Base-by-base conservation (phyloP, 2,797 vertebrate species). In the Coccyzus lansbergi region DNA sequence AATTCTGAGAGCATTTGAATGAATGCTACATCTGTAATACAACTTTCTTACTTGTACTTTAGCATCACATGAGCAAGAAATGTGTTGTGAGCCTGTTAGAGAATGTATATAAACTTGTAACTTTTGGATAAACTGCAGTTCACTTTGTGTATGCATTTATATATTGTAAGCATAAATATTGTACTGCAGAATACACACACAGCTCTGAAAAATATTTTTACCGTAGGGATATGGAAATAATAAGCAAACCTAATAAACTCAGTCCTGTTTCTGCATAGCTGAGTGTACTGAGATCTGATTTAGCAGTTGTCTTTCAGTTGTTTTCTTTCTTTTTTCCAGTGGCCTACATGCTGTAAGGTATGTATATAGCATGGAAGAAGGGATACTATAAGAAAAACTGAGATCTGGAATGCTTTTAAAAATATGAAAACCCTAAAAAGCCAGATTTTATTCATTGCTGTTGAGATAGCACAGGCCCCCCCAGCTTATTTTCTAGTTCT, bases 11-110 rank as follows among this genome's bases (percentile, higher is more conserved):
- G 33, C n/a, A 10, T 52, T 48, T 65, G 29, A 77, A 19, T 69
- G 48, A 86, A 29, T 0, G 0, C 5, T 55, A 15, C 14, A 52
- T 80, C 15, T 44, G 6, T 67, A 52, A 59, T 60, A 36, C 10
- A 60, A 14, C 19, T 82, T 72, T 76, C 18, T 60, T 77, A 8
- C 46, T 74, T 62, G 5, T 1, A 22, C 7, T 68, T 36, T 6
- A 64, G 15, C 16, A 58, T 71, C 28, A 29, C 14, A 12, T 71
- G 10, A 72, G 29, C 52, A 77, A 87, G 38, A 72, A 84, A 34
- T 25, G 15, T 49, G 46, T 84, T 72, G 29, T n/a, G 65, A 92
- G 51, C 19, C 46, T 40, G 4, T 51, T 59, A 29, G 9, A 68
- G 59, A 68, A 56, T 48, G 34, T 44, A 68, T 55, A 29, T 81